Evolutionary conservation across 2,888 invertebrate species (phyloP).

Genomic region (Miltochrista miniata): DNA sequence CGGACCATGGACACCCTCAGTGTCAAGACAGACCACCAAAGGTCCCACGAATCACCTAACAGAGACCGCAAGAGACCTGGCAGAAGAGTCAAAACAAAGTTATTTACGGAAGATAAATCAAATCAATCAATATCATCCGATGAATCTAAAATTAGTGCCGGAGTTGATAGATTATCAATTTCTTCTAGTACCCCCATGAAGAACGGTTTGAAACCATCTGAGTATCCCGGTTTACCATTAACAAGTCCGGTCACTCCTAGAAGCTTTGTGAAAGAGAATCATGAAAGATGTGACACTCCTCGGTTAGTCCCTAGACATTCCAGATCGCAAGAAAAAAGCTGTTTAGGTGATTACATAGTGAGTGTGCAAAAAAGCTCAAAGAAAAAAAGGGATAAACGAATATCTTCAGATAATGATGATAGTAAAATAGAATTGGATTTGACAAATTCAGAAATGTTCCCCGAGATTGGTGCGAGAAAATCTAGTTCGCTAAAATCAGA

Average conservation of each 20-base stretch:
- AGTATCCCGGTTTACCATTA: constrained; percentile 48
- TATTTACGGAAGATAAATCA: constrained; percentile 64
- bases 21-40: constrained; percentile 51
- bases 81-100: constrained; percentile 69
- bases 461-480: constrained; percentile 71
- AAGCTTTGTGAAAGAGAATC: constrained; percentile 48
- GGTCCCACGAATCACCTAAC: constrained; percentile 68
- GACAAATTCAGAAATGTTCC: constrained; percentile 70
- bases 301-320: constrained; percentile 59
- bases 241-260: constrained; percentile 66
- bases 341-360: constrained; percentile 67
- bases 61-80: constrained; percentile 61
- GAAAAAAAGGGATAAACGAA: constrained; percentile 65
- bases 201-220: constrained; percentile 53
- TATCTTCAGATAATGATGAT: constrained; percentile 57
- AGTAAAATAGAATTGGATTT: constrained; percentile 61
- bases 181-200: constrained; percentile 70
- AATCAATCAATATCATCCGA: constrained; percentile 63
- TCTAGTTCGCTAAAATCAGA: constrained; percentile 64
- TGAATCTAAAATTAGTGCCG: constrained; percentile 59
- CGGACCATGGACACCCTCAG: constrained; percentile 54
- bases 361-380: constrained; percentile 60
- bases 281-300: constrained; percentile 71
- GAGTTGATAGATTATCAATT: constrained; percentile 56
- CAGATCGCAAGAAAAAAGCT: constrained; percentile 65